Evolutionary conservation across 2,797 vertebrate species (phyloP).

Genomic region (Hipposideros larvatus): DNA sequence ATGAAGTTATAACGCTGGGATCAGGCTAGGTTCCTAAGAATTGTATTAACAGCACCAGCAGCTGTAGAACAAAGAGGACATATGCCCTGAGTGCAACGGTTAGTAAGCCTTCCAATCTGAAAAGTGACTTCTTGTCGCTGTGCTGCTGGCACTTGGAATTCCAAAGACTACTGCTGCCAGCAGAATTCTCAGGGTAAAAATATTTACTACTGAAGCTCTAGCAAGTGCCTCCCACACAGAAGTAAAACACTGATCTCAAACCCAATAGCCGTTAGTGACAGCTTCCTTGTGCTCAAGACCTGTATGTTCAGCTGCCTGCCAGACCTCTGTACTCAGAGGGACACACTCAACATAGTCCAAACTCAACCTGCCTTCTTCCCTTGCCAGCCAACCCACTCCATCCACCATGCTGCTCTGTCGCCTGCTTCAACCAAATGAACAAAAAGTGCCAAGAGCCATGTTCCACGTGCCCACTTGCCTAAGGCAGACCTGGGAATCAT

Average conservation of each 20-base stretch:
- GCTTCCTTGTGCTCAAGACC: background rate
- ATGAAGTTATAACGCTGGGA: background rate
- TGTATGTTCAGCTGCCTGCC: background rate
- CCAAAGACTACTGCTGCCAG: background rate
- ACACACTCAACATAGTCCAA: background rate
- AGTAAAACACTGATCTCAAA: background rate
- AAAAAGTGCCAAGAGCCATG: background rate
- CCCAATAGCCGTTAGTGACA: rapidly evolving
- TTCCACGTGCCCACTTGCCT: background rate
- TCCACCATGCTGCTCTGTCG: background rate
- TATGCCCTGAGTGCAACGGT: background rate
- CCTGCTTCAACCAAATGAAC: background rate
- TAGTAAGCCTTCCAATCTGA: background rate
- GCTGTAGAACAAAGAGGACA: background rate
- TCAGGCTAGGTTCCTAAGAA: background rate
- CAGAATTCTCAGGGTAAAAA: constrained; percentile 24
- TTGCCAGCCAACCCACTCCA: background rate
- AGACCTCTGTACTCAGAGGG: background rate
- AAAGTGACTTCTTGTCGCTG: background rate
- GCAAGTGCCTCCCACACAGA: background rate
- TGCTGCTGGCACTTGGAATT: background rate
- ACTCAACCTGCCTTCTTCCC: background rate
- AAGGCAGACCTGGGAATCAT: background rate
- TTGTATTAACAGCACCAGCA: background rate
- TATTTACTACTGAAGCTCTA: background rate